Conservation (phyloP, 2,797 vertebrate genomes). For the Hypotaenidia philippensis region DNA sequence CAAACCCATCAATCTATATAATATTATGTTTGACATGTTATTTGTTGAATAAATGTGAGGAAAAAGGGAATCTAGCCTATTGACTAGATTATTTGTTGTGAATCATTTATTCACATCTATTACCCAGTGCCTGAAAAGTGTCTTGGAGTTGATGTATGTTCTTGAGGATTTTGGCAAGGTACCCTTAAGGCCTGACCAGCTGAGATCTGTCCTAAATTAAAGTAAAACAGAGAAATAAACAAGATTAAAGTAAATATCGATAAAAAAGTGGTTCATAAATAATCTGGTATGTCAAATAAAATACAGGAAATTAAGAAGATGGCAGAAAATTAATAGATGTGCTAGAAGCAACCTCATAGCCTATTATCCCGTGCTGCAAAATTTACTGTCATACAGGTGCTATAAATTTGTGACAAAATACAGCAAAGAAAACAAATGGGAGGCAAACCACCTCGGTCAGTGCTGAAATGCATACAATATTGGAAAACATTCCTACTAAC, state of each 20-base stretch:
- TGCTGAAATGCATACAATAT: background rate
- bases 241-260: constrained; percentile 64
- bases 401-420: constrained; percentile 69
- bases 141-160: background rate
- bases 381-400: constrained; percentile 47
- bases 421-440: background rate
- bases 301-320: constrained; percentile 38
- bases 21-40: background rate
- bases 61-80: background rate
- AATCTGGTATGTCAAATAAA: constrained; percentile 53
- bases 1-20: background rate
- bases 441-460: background rate
- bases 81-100: constrained; percentile 31
- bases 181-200: background rate
- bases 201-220: constrained; percentile 43
- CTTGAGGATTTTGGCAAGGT: background rate
- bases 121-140: background rate
- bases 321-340: constrained; percentile 66
- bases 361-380: constrained; percentile 21
- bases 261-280: constrained; percentile 47
- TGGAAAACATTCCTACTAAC: background rate
- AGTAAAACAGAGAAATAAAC: constrained; percentile 56
- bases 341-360: constrained; percentile 40
- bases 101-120: background rate
- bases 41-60: constrained; percentile 3